Conservation (phyloP, 2,113 vertebrate species). For the Rafetus swinhoei region DNA sequence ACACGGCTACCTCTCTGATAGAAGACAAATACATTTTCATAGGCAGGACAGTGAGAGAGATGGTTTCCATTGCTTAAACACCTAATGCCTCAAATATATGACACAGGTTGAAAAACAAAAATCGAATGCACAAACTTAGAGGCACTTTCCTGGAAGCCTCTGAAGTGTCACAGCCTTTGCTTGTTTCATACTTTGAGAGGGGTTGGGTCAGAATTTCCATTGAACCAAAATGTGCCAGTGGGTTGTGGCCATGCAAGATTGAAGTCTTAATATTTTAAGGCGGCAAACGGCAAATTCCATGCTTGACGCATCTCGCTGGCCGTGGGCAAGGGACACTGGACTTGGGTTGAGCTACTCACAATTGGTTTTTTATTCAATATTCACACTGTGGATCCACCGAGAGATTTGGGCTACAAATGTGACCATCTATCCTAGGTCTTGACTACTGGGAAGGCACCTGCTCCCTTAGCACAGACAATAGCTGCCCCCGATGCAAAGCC, state of each 20-base stretch:
- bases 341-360: fast-evolving
- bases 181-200: not conserved
- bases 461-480: not conserved
- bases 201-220: constrained; percentile 30
- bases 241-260: not conserved
- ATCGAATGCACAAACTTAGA: not conserved
- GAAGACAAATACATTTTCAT: not conserved
- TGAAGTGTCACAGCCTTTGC: not conserved
- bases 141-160: not conserved
- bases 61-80: not conserved
- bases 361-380: not conserved
- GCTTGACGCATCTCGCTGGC: fast-evolving
- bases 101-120: fast-evolving
- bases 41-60: not conserved
- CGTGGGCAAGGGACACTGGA: not conserved
- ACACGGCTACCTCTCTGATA: no score
- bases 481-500: not conserved
- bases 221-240: not conserved
- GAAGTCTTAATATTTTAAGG: fast-evolving
- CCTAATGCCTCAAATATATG: not conserved
- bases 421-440: not conserved
- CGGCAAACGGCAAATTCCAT: not conserved
- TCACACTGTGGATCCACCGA: not conserved
- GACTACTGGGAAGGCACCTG: not conserved
- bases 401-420: not conserved